Evolutionary conservation across 2,888 invertebrate species (phyloP).

Genomic region (Hydrotaea diabolus): DNA sequence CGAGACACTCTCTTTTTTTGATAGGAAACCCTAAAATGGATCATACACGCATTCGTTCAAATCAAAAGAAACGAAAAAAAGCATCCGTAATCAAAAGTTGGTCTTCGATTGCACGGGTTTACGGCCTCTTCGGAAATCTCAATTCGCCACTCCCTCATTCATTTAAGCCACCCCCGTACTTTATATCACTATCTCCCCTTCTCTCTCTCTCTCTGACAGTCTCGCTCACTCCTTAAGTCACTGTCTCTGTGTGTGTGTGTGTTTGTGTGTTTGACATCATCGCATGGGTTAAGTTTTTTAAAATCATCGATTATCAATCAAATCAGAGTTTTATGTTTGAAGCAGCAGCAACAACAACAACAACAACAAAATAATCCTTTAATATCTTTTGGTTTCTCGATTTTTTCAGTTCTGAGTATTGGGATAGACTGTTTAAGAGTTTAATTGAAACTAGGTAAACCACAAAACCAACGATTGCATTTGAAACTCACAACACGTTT

Average conservation of each 20-base stretch:
- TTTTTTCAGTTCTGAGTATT: slow-evolving; percentile 82
- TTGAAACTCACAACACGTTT: slow-evolving; percentile 47
- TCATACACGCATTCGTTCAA: too few species aligned
- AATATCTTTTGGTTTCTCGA: slow-evolving; percentile 67
- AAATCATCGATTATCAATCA: slow-evolving; percentile 18
- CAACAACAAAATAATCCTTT: slow-evolving; percentile 55
- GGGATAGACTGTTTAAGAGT: slow-evolving; percentile 82
- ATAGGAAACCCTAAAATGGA: too few species aligned
- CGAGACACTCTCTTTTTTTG: background rate
- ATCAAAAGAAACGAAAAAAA: too few species aligned
- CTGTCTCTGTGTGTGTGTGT: background rate
- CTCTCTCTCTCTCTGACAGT: background rate
- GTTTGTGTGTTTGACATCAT: slow-evolving; percentile 4
- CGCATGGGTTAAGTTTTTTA: slow-evolving; percentile 15
- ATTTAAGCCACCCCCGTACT: background rate
- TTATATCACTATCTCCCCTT: background rate
- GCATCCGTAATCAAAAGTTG: too few species aligned
- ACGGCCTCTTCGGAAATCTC: background rate
- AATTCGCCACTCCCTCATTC: background rate
- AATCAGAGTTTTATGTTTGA: slow-evolving; percentile 27
- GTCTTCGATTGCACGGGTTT: too few species aligned
- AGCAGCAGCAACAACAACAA: background rate
- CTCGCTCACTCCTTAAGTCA: background rate
- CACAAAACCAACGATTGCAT: slow-evolving; percentile 45
- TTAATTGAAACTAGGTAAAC: slow-evolving; percentile 81